Percentiles rank a stretch among this genome's conserved stretches.
Evolutionary conservation across 2,797 vertebrate genomes (phyloP).

Genomic region (Clarias laeviceps): DNA sequence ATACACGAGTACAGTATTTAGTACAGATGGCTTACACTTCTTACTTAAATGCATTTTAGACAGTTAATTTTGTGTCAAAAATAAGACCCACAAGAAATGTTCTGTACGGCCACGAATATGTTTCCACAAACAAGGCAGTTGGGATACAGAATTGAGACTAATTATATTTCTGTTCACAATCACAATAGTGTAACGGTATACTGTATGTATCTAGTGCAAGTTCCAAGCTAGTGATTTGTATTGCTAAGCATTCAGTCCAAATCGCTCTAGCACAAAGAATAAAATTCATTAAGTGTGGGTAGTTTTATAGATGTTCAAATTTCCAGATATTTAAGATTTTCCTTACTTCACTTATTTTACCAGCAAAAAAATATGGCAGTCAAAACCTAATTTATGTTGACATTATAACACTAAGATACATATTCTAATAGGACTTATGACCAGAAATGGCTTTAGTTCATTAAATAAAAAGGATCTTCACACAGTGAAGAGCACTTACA

Average conservation of each 20-base stretch:
- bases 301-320: background rate
- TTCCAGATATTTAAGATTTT: background rate
- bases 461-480: too few species aligned
- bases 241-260: background rate
- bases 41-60: too few species aligned
- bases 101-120: too few species aligned
- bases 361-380: background rate
- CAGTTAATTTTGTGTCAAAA: too few species aligned
- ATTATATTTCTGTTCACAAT: background rate
- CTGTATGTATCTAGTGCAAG: background rate
- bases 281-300: background rate
- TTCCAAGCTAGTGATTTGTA: background rate
- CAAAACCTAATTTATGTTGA: background rate
- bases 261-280: background rate
- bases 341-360: background rate
- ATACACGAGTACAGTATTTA: too few species aligned
- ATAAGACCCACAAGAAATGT: too few species aligned
- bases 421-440: background rate
- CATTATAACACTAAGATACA: background rate
- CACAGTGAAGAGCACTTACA: too few species aligned
- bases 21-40: too few species aligned
- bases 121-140: too few species aligned
- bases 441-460: background rate
- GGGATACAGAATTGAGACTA: background rate
- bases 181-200: background rate